Base-by-base conservation (phyloP, 2,113 vertebrate species). In the Indri indri region DNA sequence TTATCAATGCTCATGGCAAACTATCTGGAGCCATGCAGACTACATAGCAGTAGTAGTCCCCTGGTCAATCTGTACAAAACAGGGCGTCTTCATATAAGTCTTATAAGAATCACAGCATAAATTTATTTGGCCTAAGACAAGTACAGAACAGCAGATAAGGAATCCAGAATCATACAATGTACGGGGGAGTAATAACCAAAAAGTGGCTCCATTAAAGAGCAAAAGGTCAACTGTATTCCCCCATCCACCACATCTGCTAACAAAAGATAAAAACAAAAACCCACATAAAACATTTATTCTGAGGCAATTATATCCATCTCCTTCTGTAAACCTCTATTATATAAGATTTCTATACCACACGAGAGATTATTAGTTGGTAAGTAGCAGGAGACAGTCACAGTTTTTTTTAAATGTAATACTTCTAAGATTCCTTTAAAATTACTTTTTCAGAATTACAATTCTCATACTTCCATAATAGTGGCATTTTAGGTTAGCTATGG, bases 81-180 rank as follows among this genome's bases (percentile, higher is more conserved):
- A 92, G 91, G 79, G 73, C 37, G 65, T 94, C 68, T 91, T 96
- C 57, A 83, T 91, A 95, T 82, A 94, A 88, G 45, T 91, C 76
- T 97, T 45, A 30, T 87, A 96, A 85, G 86, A 96, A 93, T 94
- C 82, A 96, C 25, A 94, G 88, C 84, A 50, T 95, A 90, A 65
- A 94, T 86, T 77, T 90, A 96, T 90, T 97, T 97, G 94, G 95
- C 96, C 90, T 96, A 89, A 95, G 91, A 93, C 83, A 96, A 95
- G 70, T 87, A 86, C 16, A 94, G 59, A 96, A 96, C 23, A 96
- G 68, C 61, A 89, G 77, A 84, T 61, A 68, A 95, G 54, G 71
- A 88, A 96, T 88, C 59, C 22, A 96, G 37, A 96, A 92, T 81
- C 63, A 90, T 9, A 57, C 17, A 70, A 79, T 91, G 77, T 96